Conservation (phyloP, 2,113 vertebrate genomes). For the Daubentonia madagascariensis region DNA sequence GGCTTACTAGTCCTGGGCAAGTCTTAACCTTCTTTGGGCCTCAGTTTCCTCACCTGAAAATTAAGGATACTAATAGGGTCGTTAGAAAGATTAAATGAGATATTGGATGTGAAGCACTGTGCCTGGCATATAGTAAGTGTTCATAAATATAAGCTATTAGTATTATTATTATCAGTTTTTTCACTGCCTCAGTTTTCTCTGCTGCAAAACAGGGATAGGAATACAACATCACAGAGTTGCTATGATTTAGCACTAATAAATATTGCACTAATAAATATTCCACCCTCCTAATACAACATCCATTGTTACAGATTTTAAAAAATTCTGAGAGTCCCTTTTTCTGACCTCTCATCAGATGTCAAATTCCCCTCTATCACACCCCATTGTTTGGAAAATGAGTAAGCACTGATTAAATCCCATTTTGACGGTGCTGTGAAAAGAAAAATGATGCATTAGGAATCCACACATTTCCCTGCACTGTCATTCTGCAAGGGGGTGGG, state of each 20-base stretch:
- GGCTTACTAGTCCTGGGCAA: background rate
- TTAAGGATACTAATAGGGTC: background rate
- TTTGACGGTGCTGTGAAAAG: slow-evolving; percentile 46
- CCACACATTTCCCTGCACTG: slow-evolving; percentile 43
- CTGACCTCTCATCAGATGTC: slow-evolving; percentile 6
- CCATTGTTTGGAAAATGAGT: slow-evolving; percentile 58
- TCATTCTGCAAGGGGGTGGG: slow-evolving; percentile 52
- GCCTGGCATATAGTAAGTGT: background rate
- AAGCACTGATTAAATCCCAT: slow-evolving; percentile 63
- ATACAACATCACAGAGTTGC: background rate
- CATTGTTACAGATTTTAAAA: background rate
- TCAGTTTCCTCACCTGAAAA: slow-evolving; percentile 15
- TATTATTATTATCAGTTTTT: background rate
- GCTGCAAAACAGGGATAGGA: background rate
- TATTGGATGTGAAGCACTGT: background rate
- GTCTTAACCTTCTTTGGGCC: background rate
- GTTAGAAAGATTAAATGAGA: background rate
- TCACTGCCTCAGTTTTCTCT: background rate
- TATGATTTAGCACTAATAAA: background rate
- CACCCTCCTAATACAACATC: background rate
- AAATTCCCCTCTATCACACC: slow-evolving; percentile 62
- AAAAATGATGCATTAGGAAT: slow-evolving; percentile 65
- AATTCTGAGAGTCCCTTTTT: background rate
- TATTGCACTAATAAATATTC: background rate
- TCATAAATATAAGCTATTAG: background rate